phyloP scores from a whole-genome alignment of 2,113 vertebrate species.

The Pseudonaja textilis region DNA sequence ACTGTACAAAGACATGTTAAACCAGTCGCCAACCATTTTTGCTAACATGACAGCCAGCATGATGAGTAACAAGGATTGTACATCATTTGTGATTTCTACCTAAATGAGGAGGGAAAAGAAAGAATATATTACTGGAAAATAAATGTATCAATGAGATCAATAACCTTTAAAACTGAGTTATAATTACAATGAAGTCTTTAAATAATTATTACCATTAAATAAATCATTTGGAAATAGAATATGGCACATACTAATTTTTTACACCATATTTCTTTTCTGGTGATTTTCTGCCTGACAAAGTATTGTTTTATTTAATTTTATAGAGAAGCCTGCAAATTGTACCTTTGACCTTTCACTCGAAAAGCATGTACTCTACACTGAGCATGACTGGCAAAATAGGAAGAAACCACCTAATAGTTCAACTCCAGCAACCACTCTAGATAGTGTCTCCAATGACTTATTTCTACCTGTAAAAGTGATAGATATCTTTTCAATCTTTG shows the following conservation, averaged over 20 bases:
- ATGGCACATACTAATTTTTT: not conserved
- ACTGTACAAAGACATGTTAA: conserved; percentile 30
- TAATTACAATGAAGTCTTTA: not conserved
- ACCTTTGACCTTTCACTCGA: not conserved
- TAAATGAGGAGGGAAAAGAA: conserved; percentile 35
- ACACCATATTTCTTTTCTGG: not conserved
- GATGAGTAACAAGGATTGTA: conserved; percentile 46
- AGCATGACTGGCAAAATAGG: not conserved
- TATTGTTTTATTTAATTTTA: not conserved
- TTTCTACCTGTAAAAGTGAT: not conserved
- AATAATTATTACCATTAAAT: not conserved
- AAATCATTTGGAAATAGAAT: not conserved
- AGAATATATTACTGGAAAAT: not conserved
- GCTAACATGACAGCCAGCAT: conserved; percentile 53
- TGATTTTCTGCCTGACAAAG: not conserved
- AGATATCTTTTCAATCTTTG: not conserved
- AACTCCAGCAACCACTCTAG: not conserved
- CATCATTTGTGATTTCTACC: conserved; percentile 59
- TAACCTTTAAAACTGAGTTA: not conserved
- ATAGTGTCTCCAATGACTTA: not conserved
- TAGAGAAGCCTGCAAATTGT: not conserved
- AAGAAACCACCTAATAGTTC: not conserved
- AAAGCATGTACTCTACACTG: not conserved
- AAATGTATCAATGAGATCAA: not conserved
- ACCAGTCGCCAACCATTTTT: conserved; percentile 45